A percentile compares a stretch with the other conserved stretches of the same genome.
These are phyloP conservation scores for Diglossa cyanea DNA, from an alignment of 2,797 vertebrate species.

Conservation along the genomic window DNA sequence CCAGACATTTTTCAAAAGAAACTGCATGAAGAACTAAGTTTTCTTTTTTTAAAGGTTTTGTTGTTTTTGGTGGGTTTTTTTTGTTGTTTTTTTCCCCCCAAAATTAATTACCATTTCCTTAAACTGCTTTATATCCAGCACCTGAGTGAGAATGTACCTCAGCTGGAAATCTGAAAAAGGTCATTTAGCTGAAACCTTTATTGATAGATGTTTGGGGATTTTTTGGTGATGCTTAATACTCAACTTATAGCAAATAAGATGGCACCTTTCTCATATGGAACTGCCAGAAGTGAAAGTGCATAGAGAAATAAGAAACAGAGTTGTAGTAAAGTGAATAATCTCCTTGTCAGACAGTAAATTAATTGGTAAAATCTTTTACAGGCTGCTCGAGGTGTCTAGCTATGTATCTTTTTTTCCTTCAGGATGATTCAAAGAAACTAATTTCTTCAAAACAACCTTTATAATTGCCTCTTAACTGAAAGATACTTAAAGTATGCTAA, in stretches of 20 bases:
- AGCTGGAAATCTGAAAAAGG: constrained; percentile 25
- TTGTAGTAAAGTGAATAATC: neutral
- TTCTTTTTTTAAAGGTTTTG: neutral
- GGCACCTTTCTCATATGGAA: neutral
- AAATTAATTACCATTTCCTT: neutral
- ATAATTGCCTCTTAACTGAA: neutral
- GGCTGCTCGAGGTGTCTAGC: neutral
- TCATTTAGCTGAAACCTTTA: constrained; percentile 27
- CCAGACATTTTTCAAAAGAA: neutral
- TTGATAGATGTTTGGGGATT: neutral
- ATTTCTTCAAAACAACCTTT: neutral
- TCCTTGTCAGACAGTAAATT: constrained; percentile 1
- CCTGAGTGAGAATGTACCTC: neutral
- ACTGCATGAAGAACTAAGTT: neutral
- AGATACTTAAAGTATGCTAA: neutral
- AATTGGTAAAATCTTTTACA: neutral
- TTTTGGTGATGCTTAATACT: neutral
- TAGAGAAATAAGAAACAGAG: neutral
- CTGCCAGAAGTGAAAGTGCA: neutral
- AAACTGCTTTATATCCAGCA: neutral
- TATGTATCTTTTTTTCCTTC: neutral
- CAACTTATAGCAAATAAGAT: neutral
- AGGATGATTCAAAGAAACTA: neutral
- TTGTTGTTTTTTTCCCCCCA: neutral
- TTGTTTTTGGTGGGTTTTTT: neutral